Conservation (phyloP, 2,113 vertebrate genomes). For the Riparia riparia region DNA sequence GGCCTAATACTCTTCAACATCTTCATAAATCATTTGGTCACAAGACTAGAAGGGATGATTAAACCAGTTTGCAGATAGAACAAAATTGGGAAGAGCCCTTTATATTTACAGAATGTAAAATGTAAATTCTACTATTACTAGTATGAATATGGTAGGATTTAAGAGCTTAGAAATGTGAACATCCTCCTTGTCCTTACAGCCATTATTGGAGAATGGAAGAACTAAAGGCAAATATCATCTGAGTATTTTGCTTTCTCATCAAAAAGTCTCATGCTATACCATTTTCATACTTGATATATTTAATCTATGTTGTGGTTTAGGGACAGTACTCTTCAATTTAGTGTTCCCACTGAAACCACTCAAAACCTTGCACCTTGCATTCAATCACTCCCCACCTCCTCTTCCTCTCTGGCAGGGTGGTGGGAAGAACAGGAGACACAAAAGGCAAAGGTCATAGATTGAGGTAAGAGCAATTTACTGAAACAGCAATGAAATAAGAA, state of each 20-base stretch:
- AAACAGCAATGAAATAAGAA: neutral
- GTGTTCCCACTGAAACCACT: neutral
- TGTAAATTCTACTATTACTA: neutral
- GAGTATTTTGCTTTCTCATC: neutral
- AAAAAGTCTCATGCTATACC: neutral
- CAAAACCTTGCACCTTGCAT: fast-evolving
- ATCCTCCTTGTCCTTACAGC: neutral
- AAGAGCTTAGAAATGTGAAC: neutral
- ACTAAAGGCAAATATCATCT: neutral
- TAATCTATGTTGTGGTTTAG: neutral
- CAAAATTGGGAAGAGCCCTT: neutral
- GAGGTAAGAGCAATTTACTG: neutral
- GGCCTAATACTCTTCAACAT: too few relatives aligned
- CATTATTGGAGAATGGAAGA: neutral
- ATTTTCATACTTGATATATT: neutral
- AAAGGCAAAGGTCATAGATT: neutral
- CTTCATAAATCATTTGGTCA: neutral
- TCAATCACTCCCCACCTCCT: fast-evolving
- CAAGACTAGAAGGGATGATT: neutral
- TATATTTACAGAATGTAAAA: neutral
- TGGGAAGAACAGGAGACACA: neutral
- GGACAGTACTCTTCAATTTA: neutral
- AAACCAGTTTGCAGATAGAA: fast-evolving
- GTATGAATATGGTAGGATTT: neutral
- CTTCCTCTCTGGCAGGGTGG: neutral